Percentiles rank a stretch among this genome's conserved stretches.
Conservation (phyloP, 2,888 invertebrate species). For the Portevinia maculata region DNA sequence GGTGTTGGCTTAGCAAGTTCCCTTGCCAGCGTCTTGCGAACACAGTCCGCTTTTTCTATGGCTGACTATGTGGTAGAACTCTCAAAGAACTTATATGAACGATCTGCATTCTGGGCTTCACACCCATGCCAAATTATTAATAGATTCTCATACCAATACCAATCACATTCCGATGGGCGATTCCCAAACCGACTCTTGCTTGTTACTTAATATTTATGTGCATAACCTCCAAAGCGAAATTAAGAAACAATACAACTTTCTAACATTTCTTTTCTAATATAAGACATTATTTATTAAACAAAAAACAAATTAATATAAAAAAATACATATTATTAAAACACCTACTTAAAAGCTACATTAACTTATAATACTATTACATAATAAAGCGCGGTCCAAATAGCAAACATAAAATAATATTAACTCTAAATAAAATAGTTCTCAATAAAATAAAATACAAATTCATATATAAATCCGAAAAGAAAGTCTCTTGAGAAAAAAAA, state of each 20-base stretch:
- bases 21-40: too few species aligned
- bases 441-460: constrained; percentile 29
- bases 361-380: constrained; percentile 52
- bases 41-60: too few species aligned
- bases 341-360: constrained; percentile 28
- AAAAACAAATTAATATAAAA: constrained; percentile 2
- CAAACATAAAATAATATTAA: constrained; percentile 51
- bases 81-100: too few species aligned
- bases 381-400: constrained; percentile 73
- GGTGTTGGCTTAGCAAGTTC: too few species aligned
- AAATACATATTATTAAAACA: not conserved
- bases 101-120: too few species aligned
- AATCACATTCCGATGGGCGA: too few species aligned
- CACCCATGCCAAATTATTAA: too few species aligned
- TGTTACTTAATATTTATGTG: too few species aligned
- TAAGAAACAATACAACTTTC: not conserved
- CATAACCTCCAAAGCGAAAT: not conserved
- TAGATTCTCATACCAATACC: too few species aligned
- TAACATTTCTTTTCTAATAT: constrained; percentile 3
- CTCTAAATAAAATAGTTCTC: constrained; percentile 42
- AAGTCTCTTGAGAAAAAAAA: constrained; percentile 2
- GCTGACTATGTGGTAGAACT: too few species aligned
- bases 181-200: too few species aligned
- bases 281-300: not conserved
- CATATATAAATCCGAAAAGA: constrained; percentile 4